Percentiles rank a stretch among this genome's conserved stretches.
Evolutionary conservation across 1,140 invertebrate species (phyloP).

Genomic region (Drosophila fuyamai): DNA sequence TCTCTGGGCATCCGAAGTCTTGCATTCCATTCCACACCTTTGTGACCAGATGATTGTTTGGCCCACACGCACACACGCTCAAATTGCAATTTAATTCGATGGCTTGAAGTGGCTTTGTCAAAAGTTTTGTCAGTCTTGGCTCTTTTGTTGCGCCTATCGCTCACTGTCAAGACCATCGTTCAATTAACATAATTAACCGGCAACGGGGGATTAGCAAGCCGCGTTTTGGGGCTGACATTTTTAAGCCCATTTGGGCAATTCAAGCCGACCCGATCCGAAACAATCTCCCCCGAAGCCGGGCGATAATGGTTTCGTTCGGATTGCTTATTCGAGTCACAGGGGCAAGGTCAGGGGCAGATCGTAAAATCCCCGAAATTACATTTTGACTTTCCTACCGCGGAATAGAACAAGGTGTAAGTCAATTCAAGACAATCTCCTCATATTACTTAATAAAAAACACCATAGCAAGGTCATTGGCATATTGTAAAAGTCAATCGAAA

Average conservation of each 20-base stretch:
- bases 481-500: background rate
- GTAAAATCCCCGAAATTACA: conserved; percentile 7
- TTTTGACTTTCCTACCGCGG: conserved; percentile 1
- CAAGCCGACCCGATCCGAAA: conserved; percentile 24
- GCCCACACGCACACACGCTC: conserved; percentile 40
- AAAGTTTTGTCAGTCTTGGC: conserved; percentile 57
- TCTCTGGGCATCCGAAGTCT: conserved; percentile 33
- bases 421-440: conserved; percentile 1
- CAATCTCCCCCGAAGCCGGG: conserved; percentile 43
- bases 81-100: conserved; percentile 81
- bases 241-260: conserved; percentile 27
- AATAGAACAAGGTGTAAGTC: conserved; percentile 1
- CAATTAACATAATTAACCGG: conserved; percentile 81
- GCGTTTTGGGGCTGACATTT: conserved; percentile 60
- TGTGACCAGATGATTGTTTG: conserved; percentile 29
- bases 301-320: conserved; percentile 50
- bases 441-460: background rate
- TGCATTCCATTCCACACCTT: conserved; percentile 68
- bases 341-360: conserved; percentile 32
- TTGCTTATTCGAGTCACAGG: conserved; percentile 26
- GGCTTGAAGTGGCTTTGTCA: conserved; percentile 63
- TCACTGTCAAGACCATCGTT: conserved; percentile 80
- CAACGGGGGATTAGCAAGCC: conserved; percentile 68
- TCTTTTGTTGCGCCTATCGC: conserved; percentile 67
- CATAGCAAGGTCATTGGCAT: conserved; percentile 24